Base-by-base conservation (phyloP, 1,140 invertebrate species). In the Steinernema feltiae region DNA sequence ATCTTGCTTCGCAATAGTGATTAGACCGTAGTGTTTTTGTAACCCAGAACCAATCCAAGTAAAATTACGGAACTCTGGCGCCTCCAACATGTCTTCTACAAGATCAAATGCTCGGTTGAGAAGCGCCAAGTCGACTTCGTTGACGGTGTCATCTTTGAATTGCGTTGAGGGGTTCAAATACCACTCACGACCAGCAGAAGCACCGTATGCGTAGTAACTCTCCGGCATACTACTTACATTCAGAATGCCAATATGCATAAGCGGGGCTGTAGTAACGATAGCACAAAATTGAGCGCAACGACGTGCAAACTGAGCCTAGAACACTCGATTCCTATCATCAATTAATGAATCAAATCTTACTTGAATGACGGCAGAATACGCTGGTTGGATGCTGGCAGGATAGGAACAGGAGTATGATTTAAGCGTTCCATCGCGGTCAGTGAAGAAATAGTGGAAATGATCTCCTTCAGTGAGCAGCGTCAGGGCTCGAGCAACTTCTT, bases 281-380 rank as follows among this genome's bases (percentile, higher is more conserved):
- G 85, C 84, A 73, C 85, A 86, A 46, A 83, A 84, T 48, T 87
- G 85, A 1, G 84, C 85, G 75, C 84, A 85, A 48, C 84, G 83
- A 31, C 85, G 69, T 32, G 85, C 83, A 78, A 85, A 85, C 41
- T 85, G 83, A 12, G 83, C 83, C 72, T 82, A 72, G 63, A 79
- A 73, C 18, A 48, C 12, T 18, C 1, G 17, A 32, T 72, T 18
- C 3, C n/a, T 1, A 69, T 21, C 75, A n/a, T 27, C 30, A 3
- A 1, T 79, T 18, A 41, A 3, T 31, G n/a, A 29, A n/a, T 41
- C 30, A 24, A n/a, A n/a, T n/a, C n/a, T 78, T 46, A 75, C 81
- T 72, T 84, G 83, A 72, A 85, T 85, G 24, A 85, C 84, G 21
- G 84, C 84, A 27, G 82, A 83, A 74, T 85, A 85, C 1, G 84